phyloP scores from a whole-genome alignment of 2,113 vertebrate genomes.

The Pimephales promelas region DNA sequence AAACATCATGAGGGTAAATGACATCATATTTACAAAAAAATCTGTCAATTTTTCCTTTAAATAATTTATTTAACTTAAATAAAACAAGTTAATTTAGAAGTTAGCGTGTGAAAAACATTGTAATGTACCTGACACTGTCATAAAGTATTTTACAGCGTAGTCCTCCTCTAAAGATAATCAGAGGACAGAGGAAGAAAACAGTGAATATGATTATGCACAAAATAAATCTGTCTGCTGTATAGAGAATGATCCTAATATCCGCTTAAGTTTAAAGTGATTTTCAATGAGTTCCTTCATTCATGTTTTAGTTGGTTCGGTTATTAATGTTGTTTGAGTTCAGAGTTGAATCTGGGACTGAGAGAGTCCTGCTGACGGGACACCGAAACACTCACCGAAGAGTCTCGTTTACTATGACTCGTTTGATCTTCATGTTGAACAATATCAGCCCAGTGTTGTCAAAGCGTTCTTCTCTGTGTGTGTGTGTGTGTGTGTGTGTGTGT shows the following conservation, averaged over 20 bases:
- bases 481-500: constrained; percentile 20
- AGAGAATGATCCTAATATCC: background rate
- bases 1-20: too few species aligned
- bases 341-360: background rate
- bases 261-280: background rate
- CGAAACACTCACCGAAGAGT: background rate
- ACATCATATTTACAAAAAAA: too few species aligned
- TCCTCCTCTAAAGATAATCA: background rate
- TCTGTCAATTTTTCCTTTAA: background rate
- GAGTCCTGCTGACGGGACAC: background rate
- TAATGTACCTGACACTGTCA: background rate
- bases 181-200: background rate
- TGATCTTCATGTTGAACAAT: background rate
- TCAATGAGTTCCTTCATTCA: background rate
- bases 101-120: background rate
- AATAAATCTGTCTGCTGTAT: background rate
- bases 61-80: background rate
- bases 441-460: background rate
- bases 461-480: constrained; percentile 5
- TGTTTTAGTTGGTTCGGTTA: constrained; percentile 2
- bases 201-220: background rate
- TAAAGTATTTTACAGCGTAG: background rate
- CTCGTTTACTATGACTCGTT: background rate
- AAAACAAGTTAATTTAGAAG: background rate
- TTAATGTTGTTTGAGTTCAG: background rate